Base-by-base conservation (phyloP, 2,113 vertebrate species). In the Hystrix brachyura region DNA sequence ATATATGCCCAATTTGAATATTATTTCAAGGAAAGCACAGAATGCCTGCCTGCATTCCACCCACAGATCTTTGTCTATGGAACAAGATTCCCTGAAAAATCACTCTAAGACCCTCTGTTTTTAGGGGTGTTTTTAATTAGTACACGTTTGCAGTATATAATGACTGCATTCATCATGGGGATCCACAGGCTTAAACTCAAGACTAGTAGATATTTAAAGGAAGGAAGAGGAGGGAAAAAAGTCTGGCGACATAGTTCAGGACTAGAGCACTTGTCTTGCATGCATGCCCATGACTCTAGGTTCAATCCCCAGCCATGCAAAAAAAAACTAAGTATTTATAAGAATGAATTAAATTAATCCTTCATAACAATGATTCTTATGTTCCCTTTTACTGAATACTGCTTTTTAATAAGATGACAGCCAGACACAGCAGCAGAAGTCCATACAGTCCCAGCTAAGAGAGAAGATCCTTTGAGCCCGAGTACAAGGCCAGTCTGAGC, bases 31-130 rank as follows among this genome's bases (percentile, higher is more conserved):
- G 13, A 95, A 46, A 74, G 11, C 23, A 87, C 18, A 88, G 7
- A 34, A 81, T 64, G 34, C 46, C 53, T 82, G 3, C 27, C 29
- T 94, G 5, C 4, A 91, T 82, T 43, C 60, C 19, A 82, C 10
- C 15, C 34, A 82, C 10, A 86, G 43, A 80, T n/a, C 11, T 53
- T 62, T 67, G 32, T 38, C 27, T 19, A 85, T 69, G 11, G 17
- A 55, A 90, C n/a, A 84, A 7, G 5, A 13, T 80, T 74, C 25
- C n/a, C 74, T 80, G 46, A 27, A 94, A 94, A 51, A 93, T 91
- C 7, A 81, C 76, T 32, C 19, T 92, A 67, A 90, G 5, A 69
- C 4, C 62, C 14, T 65, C 29, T 62, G 21, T 8, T 87, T 27
- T 72, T 21, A 88, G 18, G 55, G 17, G 83, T 76, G 48, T 76